These are phyloP conservation scores for Crenichthys baileyi DNA, from an alignment of 2,797 vertebrate genomes.

Conservation along the genomic window DNA sequence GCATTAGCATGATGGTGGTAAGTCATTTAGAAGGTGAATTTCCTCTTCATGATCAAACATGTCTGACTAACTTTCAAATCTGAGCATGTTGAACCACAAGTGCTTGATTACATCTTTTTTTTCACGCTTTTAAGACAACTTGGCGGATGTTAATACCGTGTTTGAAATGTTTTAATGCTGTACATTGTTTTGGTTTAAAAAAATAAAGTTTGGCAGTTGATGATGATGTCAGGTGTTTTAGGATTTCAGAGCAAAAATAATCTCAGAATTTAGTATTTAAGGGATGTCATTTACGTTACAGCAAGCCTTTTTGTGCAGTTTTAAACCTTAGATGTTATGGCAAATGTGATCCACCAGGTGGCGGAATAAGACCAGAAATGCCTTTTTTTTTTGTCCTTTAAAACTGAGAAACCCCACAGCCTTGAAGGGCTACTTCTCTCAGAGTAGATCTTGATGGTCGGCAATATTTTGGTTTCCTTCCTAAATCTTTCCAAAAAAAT, in stretches of 20 bases:
- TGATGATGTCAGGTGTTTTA: conserved; percentile 10
- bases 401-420: background rate
- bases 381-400: too few relatives aligned
- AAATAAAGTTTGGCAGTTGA: conserved; percentile 74
- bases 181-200: conserved; percentile 73
- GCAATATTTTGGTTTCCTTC: too few relatives aligned
- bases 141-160: conserved; percentile 63
- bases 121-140: conserved; percentile 52
- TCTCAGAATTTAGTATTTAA: background rate
- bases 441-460: background rate
- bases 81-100: conserved; percentile 69
- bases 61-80: conserved; percentile 32
- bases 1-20: conserved; percentile 57
- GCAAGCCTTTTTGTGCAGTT: background rate
- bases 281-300: background rate
- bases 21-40: conserved; percentile 34
- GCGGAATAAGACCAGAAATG: conserved; percentile 16
- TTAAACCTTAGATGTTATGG: conserved; percentile 6
- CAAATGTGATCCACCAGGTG: conserved; percentile 48
- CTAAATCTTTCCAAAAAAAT: too few relatives aligned
- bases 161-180: conserved; percentile 63
- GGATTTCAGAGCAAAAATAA: background rate
- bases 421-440: background rate
- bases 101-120: conserved; percentile 64
- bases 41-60: conserved; percentile 47